These are phyloP conservation scores for Trinectes maculatus DNA, from an alignment of 2,113 vertebrate genomes.

Conservation along the genomic window DNA sequence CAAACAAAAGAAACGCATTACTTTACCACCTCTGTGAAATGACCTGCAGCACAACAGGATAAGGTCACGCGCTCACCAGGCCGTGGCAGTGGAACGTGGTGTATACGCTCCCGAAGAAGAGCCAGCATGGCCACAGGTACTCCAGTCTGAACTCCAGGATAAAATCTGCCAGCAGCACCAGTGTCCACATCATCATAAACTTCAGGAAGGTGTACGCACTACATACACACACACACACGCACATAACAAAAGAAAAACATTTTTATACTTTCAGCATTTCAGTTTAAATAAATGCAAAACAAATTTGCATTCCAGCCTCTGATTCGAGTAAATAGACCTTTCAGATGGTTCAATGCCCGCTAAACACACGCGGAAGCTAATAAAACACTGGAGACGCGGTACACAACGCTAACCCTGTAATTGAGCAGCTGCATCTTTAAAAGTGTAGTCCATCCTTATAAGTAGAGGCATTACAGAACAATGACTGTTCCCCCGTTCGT, in stretches of 20 bases:
- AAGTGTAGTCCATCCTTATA: constrained; percentile 20
- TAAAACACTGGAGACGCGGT: neutral
- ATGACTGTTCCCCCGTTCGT: constrained; percentile 47
- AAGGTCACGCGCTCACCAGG: constrained; percentile 81
- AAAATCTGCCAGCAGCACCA: constrained; percentile 86
- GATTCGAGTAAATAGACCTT: constrained; percentile 17
- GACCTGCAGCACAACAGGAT: no score
- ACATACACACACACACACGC: constrained; percentile 39
- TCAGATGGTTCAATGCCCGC: neutral
- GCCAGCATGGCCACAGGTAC: constrained; percentile 87
- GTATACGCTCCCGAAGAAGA: constrained; percentile 86
- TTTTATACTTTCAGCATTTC: neutral
- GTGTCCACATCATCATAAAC: constrained; percentile 83
- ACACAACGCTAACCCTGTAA: constrained; percentile 28
- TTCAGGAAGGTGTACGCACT: constrained; percentile 85
- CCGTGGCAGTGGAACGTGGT: constrained; percentile 87
- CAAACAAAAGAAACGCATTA: no score
- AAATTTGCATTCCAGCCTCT: neutral
- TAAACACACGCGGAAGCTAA: constrained; percentile 15
- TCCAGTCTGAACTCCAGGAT: constrained; percentile 85
- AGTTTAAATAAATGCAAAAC: neutral
- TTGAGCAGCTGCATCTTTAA: constrained; percentile 42
- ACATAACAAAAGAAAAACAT: neutral
- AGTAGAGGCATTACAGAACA: constrained; percentile 26
- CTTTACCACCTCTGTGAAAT: no score